Evolutionary conservation across 2,113 vertebrate genomes (phyloP).

Genomic region (chimpanzee (Pan troglodytes)): NHGRI_mPanTro3-v2.1_pri NC_086015.1:107929501-107930000

Average conservation of each 20-base stretch:
- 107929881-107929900: neutral
- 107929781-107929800: neutral
- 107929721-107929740: neutral
- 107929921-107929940: neutral
- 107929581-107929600: neutral
- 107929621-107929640: neutral
- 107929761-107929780: neutral
- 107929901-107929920: neutral
- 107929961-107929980: neutral
- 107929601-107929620: neutral
- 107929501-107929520: slow-evolving; percentile 41
- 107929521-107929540: slow-evolving; percentile 45
- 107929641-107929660: neutral
- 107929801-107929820: slow-evolving; percentile 4
- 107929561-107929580: slow-evolving; percentile 39
- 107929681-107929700: neutral
- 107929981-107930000: neutral
- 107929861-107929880: neutral
- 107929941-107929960: neutral
- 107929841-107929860: slow-evolving; percentile 19
- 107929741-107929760: slow-evolving; percentile 7
- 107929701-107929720: neutral
- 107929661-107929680: neutral
- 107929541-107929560: slow-evolving; percentile 50
- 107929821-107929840: slow-evolving; percentile 36